A percentile compares a stretch with the other conserved stretches of the same genome.
phyloP scores from a whole-genome alignment of 30 jellyfish, hydroid and myxozoan genomes.

The Hydractinia echinata region DNA sequence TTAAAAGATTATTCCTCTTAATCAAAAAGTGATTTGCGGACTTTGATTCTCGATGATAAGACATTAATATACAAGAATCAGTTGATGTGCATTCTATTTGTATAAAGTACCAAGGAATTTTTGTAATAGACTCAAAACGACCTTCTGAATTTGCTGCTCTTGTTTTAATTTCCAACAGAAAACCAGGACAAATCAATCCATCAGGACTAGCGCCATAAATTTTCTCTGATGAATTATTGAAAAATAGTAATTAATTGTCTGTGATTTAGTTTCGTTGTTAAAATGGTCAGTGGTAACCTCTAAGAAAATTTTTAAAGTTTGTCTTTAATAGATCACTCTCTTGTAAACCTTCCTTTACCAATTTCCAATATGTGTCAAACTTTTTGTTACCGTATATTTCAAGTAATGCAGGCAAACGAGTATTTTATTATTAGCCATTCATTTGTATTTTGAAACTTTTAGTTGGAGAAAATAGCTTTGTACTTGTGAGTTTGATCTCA shows the following conservation, averaged over 20 bases:
- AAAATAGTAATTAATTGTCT: slow-evolving; percentile 16
- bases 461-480: too few species aligned
- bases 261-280: slow-evolving; percentile 7
- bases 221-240: background rate
- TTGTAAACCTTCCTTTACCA: background rate
- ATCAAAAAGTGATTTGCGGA: slow-evolving; percentile 25
- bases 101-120: slow-evolving; percentile 10
- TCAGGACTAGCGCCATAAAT: slow-evolving; percentile 27
- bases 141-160: slow-evolving; percentile 29
- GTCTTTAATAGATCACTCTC: slow-evolving; percentile 1
- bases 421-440: slow-evolving; percentile 5
- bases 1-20: slow-evolving; percentile 4
- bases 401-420: slow-evolving; percentile 35
- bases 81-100: slow-evolving; percentile 33
- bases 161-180: slow-evolving; percentile 20
- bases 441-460: slow-evolving; percentile 14
- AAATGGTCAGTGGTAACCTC: slow-evolving; percentile 17
- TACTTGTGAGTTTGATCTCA: too few species aligned
- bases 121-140: background rate
- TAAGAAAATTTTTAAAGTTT: slow-evolving; percentile 16
- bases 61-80: slow-evolving; percentile 14
- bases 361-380: slow-evolving; percentile 18
- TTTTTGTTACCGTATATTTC: slow-evolving; percentile 21
- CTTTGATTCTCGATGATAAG: slow-evolving; percentile 25
- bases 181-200: slow-evolving; percentile 11